phyloP scores from a whole-genome alignment of 2,888 invertebrate species.

The Pseudolycoriella hygida region DNA sequence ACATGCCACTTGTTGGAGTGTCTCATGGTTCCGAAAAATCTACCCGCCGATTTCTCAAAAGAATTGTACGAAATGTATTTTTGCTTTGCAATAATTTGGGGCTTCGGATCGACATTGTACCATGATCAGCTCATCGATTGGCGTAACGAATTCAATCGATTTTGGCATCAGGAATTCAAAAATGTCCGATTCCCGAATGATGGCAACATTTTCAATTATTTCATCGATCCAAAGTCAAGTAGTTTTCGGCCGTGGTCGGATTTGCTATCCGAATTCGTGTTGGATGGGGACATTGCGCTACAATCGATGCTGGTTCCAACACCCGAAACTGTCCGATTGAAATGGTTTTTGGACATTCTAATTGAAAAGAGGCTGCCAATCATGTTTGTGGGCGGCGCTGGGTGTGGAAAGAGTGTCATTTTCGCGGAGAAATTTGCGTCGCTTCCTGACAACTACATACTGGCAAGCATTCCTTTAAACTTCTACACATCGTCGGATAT shows the following conservation, averaged over 20 bases:
- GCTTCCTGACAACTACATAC: slow-evolving; percentile 52
- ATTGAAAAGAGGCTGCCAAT: slow-evolving; percentile 64
- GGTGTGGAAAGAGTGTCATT: slow-evolving; percentile 83
- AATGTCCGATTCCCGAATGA: slow-evolving; percentile 71
- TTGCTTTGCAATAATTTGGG: slow-evolving; percentile 81
- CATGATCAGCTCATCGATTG: slow-evolving; percentile 84
- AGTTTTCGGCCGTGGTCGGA: slow-evolving; percentile 78
- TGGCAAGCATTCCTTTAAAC: slow-evolving; percentile 79
- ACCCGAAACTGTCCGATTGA: slow-evolving; percentile 69
- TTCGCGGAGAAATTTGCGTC: slow-evolving; percentile 56
- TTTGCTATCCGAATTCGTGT: slow-evolving; percentile 51
- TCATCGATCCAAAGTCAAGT: slow-evolving; percentile 69
- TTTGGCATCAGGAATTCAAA: slow-evolving; percentile 90
- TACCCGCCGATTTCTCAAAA: slow-evolving; percentile 60
- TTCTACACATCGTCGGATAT: slow-evolving; percentile 87
- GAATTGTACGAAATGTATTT: slow-evolving; percentile 84
- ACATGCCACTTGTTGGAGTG: slow-evolving; percentile 77
- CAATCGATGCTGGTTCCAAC: slow-evolving; percentile 78
- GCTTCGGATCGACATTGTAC: slow-evolving; percentile 80
- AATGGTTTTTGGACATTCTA: slow-evolving; percentile 75
- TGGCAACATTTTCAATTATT: slow-evolving; percentile 79
- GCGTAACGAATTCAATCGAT: slow-evolving; percentile 88
- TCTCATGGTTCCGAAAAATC: slow-evolving; percentile 55
- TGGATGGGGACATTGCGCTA: slow-evolving; percentile 73
- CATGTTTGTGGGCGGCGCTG: slow-evolving; percentile 80